Base-by-base conservation (phyloP, 2,888 invertebrate genomes). In the Eumerus sabulonum region DNA sequence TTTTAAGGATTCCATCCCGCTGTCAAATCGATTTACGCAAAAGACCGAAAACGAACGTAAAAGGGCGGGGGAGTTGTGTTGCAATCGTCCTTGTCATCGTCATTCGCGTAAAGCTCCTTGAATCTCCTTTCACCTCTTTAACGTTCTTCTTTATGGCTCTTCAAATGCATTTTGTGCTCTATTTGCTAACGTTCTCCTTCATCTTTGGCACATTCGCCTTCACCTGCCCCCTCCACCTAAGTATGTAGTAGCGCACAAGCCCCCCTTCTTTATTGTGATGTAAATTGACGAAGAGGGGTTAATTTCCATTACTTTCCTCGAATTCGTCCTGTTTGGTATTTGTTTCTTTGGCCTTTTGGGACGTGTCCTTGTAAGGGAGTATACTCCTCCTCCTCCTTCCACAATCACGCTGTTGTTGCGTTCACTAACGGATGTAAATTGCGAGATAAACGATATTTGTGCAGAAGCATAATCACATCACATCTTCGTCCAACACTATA, bases 121-220 rank as follows among this genome's bases (percentile, higher is more conserved):
- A 47, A 70, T 64, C 60, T n/a, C n/a, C n/a, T 50, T 57, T 68
- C 63, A 73, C 73, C 67, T 73, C 66, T 60, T 73, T 66, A 66
- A 54, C 40, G 48, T 45, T 60, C 67, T 45, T 60, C 67, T 67
- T 73, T 73, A 73, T 54, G 57, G 42, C 59, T 60, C 74, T 81
- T 74, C 76, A 76, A 76, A 76, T 76, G 76, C 62, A 76, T 70
- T 76, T 76, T 76, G 70, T 60, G 56, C 64, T 70, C 56, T 62
- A 73, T 67, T 73, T 66, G 60, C 48, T 17, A 73, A 66, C 50
- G 71, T 42, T 54, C 56, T 76, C 54, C 42, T 47, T 36, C 19
- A 47, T 45, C 40, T 45, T 44, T 45, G 53, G 59, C 51, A 42
- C 44, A 63, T 40, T 12, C 50, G 38, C 35, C 40, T 7, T 27